A percentile compares a stretch with the other conserved stretches of the same genome.
Conservation (phyloP, 2,797 vertebrate species). For the Oryzias dopingdopingensis region DNA sequence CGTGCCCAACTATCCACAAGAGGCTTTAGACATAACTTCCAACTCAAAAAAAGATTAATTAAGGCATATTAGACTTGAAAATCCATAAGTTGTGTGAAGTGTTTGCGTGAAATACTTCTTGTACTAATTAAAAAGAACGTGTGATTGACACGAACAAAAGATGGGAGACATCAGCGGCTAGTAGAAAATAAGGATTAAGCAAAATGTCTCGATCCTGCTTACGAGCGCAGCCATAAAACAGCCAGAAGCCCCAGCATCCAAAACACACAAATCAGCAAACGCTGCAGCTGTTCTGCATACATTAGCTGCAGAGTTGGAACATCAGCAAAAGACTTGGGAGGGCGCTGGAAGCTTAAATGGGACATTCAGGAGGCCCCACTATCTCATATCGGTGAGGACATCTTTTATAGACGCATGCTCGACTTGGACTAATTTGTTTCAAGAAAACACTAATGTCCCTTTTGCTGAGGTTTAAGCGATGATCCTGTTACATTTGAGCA, state of each 20-base stretch:
- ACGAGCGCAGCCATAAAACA: constrained; percentile 60
- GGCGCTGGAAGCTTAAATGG: constrained; percentile 1
- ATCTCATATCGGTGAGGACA: neutral
- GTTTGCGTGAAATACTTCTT: constrained; percentile 8
- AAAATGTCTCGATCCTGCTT: constrained; percentile 48
- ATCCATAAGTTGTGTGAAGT: neutral
- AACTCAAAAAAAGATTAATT: neutral
- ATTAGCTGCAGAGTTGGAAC: constrained; percentile 43
- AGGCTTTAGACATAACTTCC: neutral
- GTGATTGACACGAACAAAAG: constrained; percentile 22
- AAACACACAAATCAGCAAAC: constrained; percentile 56
- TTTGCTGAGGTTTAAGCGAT: neutral
- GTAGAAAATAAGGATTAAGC: constrained; percentile 51
- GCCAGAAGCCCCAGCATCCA: constrained; percentile 39
- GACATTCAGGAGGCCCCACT: neutral
- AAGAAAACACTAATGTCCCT: neutral
- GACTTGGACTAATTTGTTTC: neutral
- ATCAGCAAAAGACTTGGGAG: constrained; percentile 9
- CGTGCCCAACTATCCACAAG: neutral
- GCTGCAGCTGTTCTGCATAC: constrained; percentile 57
- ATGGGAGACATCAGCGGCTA: constrained; percentile 18
- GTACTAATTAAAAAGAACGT: constrained; percentile 14
- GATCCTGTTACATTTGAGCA: neutral
- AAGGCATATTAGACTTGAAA: neutral
- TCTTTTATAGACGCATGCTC: neutral